These are phyloP conservation scores for Cavia aperea DNA, from an alignment of 2,113 vertebrate species.

Conservation along the genomic window DNA sequence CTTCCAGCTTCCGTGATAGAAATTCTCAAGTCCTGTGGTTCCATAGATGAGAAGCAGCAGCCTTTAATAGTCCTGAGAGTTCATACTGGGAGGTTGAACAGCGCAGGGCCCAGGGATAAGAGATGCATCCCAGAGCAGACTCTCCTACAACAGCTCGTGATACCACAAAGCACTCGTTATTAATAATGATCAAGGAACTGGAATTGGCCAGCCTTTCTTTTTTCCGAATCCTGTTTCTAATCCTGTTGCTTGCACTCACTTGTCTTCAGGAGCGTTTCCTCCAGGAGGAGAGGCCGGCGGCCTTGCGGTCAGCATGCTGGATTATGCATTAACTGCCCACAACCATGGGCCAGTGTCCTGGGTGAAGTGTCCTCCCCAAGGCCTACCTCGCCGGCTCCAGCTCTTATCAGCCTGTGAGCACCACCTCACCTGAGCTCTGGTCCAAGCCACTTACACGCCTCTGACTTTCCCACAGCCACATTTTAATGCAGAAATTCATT, in stretches of 20 bases:
- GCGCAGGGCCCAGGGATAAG: neutral
- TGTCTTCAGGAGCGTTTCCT: neutral
- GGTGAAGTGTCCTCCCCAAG: fast-evolving
- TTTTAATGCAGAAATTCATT: neutral
- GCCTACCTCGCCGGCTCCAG: fast-evolving
- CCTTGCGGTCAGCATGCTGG: neutral
- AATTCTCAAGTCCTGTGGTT: neutral
- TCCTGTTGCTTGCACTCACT: neutral
- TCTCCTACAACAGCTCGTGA: neutral
- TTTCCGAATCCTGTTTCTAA: neutral
- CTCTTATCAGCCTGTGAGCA: neutral
- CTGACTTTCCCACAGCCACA: neutral
- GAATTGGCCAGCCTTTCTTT: neutral
- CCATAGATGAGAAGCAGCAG: neutral
- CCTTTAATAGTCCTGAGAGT: neutral
- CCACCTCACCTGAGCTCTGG: neutral
- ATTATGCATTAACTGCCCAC: neutral
- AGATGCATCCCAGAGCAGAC: neutral
- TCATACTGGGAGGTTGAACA: neutral
- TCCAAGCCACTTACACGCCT: neutral
- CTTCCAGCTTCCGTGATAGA: neutral
- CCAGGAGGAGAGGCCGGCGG: too few relatives aligned
- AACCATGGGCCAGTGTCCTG: fast-evolving
- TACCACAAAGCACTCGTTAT: too few relatives aligned
- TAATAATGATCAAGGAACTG: neutral